Percentiles rank a stretch among this genome's conserved stretches.
Evolutionary conservation across 1,140 invertebrate genomes (phyloP).

Genomic region (Diabrotica undecimpunctata): DNA sequence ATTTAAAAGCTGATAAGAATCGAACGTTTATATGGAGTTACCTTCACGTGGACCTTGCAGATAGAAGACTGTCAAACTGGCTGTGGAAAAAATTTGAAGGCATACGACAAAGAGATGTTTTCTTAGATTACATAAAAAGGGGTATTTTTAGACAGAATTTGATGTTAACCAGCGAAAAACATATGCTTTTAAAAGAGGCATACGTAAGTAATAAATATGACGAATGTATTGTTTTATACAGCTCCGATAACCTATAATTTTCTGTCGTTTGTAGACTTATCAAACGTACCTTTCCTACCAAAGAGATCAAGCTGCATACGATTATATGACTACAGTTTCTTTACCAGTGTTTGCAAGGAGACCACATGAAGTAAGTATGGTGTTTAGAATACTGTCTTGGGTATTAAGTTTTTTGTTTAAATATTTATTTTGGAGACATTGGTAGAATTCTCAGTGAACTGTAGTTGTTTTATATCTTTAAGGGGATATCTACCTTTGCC

Average conservation of each 20-base stretch:
- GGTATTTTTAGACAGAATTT: constrained; percentile 25
- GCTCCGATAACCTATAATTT: too few relatives aligned
- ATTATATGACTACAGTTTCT: constrained; percentile 85
- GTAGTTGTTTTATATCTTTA: too few relatives aligned
- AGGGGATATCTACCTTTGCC: too few relatives aligned
- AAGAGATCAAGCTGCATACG: constrained; percentile 58
- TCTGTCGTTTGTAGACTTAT: neutral
- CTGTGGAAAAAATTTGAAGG: constrained; percentile 80
- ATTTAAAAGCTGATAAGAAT: constrained; percentile 73
- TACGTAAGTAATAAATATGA: constrained; percentile 29
- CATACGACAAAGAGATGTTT: constrained; percentile 69
- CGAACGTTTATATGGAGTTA: constrained; percentile 79
- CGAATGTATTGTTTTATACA: too few relatives aligned
- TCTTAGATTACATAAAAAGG: constrained; percentile 57
- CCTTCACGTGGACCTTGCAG: constrained; percentile 86
- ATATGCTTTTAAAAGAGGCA: constrained; percentile 33
- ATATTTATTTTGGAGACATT: too few relatives aligned
- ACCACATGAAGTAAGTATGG: constrained; percentile 65
- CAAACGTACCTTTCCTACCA: constrained; percentile 52
- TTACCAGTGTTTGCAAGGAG: constrained; percentile 86
- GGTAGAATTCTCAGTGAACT: too few relatives aligned
- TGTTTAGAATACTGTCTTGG: too few relatives aligned
- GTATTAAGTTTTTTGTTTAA: too few relatives aligned
- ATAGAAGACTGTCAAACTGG: constrained; percentile 85
- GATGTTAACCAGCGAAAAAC: constrained; percentile 25